Evolutionary conservation across 2,113 vertebrate genomes (phyloP).

Genomic region (Corythoichthys haematopterus): DNA sequence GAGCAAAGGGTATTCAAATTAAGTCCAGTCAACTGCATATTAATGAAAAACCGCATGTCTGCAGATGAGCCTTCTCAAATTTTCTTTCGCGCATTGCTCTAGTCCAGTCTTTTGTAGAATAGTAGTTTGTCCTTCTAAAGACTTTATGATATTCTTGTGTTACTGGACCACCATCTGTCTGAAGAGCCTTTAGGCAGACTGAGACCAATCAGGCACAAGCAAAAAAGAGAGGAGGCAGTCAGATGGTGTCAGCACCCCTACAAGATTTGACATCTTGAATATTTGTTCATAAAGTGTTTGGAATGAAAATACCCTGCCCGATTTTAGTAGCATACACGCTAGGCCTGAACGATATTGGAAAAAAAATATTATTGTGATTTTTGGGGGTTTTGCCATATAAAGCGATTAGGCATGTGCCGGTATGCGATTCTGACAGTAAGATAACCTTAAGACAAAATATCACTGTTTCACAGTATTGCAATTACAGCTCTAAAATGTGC

Average conservation of each 20-base stretch:
- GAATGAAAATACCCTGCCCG: neutral
- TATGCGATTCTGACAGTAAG: too few relatives aligned
- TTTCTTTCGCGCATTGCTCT: neutral
- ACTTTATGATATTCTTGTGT: conserved; percentile 22
- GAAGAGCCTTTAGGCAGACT: conserved; percentile 21
- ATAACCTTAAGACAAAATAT: too few relatives aligned
- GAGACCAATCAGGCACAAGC: conserved; percentile 17
- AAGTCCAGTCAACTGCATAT: too few relatives aligned
- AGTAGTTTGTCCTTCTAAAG: conserved; percentile 10
- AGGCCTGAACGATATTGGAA: too few relatives aligned
- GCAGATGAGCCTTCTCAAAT: neutral
- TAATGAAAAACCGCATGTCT: too few relatives aligned
- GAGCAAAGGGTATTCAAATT: too few relatives aligned
- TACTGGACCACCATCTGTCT: conserved; percentile 40
- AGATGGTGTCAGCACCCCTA: conserved; percentile 8
- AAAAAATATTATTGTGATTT: too few relatives aligned
- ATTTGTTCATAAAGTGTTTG: neutral
- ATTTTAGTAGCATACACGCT: too few relatives aligned
- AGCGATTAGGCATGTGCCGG: too few relatives aligned
- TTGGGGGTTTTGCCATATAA: too few relatives aligned
- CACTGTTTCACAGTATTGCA: too few relatives aligned
- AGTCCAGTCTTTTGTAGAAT: neutral
- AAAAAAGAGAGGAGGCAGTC: conserved; percentile 1
- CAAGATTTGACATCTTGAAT: neutral
- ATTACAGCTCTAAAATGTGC: too few relatives aligned